phyloP scores from a whole-genome alignment of 2,888 invertebrate genomes.

The Papilio gigon region DNA sequence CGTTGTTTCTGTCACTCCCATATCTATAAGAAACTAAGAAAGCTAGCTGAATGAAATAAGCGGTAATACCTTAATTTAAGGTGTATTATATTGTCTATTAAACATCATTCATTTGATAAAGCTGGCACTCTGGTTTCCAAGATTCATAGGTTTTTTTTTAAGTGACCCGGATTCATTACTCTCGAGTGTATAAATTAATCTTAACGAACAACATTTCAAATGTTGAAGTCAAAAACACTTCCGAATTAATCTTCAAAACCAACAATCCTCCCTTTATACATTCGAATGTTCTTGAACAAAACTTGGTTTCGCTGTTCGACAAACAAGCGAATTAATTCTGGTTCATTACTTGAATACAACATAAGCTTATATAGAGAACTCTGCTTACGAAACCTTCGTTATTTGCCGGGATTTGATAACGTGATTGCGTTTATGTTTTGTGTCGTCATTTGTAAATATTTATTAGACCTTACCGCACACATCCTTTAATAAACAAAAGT shows the following conservation, averaged over 20 bases:
- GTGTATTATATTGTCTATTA: too few species aligned
- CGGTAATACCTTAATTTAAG: too few species aligned
- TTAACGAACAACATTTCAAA: slow-evolving; percentile 11
- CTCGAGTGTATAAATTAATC: not conserved
- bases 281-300: slow-evolving; percentile 10
- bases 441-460: slow-evolving; percentile 6
- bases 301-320: slow-evolving; percentile 15
- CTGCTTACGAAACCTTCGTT: slow-evolving; percentile 7
- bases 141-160: too few species aligned
- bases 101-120: too few species aligned
- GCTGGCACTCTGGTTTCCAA: too few species aligned
- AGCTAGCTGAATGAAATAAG: too few species aligned
- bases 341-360: slow-evolving; percentile 17
- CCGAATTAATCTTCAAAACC: slow-evolving; percentile 19
- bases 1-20: too few species aligned
- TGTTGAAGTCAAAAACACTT: slow-evolving; percentile 17
- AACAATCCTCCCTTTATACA: slow-evolving; percentile 13
- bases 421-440: not conserved
- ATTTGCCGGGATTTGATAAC: not conserved
- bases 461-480: not conserved
- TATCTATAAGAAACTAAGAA: too few species aligned
- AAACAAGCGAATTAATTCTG: slow-evolving; percentile 21
- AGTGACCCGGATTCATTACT: too few species aligned
- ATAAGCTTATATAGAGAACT: slow-evolving; percentile 16
- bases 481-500: not conserved